Evolutionary conservation across 2,113 vertebrate genomes (phyloP).

Genomic region (Meriones unguiculatus): DNA sequence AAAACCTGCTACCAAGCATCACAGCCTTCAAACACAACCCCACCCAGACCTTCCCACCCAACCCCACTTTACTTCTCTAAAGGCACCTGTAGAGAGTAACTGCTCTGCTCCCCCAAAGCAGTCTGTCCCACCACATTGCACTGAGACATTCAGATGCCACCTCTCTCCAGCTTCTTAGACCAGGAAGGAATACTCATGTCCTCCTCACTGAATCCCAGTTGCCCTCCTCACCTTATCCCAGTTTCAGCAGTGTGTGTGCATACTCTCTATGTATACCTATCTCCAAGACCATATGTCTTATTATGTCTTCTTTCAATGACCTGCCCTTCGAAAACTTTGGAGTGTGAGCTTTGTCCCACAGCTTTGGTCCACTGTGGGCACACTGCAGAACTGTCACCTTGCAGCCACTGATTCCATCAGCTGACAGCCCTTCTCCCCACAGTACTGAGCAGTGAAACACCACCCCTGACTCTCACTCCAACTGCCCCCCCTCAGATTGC

Average conservation of each 20-base stretch:
- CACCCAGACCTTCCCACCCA: too few relatives aligned
- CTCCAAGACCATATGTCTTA: not conserved
- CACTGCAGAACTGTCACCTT: not conserved
- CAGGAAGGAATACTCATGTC: not conserved
- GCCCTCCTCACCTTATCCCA: not conserved
- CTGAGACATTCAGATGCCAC: not conserved
- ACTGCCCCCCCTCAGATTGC: not conserved
- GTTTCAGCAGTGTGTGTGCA: too few relatives aligned
- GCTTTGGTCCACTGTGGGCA: not conserved
- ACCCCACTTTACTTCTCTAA: not conserved
- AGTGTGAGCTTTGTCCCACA: not conserved
- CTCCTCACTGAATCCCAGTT: not conserved
- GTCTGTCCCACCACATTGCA: not conserved
- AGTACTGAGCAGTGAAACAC: too few relatives aligned
- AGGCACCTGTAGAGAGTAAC: not conserved
- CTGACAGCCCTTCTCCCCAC: not conserved
- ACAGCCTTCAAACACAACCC: not conserved
- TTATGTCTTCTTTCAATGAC: not conserved
- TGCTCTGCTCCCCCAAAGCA: not conserved
- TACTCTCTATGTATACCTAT: fast-evolving
- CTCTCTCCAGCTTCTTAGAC: not conserved
- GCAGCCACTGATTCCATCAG: not conserved
- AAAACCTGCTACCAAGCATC: not conserved
- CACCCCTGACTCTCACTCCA: not conserved
- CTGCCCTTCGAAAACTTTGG: not conserved